Evolutionary conservation across 2,888 invertebrate species (phyloP).

Genomic region (Ecdyonurus torrentis): DNA sequence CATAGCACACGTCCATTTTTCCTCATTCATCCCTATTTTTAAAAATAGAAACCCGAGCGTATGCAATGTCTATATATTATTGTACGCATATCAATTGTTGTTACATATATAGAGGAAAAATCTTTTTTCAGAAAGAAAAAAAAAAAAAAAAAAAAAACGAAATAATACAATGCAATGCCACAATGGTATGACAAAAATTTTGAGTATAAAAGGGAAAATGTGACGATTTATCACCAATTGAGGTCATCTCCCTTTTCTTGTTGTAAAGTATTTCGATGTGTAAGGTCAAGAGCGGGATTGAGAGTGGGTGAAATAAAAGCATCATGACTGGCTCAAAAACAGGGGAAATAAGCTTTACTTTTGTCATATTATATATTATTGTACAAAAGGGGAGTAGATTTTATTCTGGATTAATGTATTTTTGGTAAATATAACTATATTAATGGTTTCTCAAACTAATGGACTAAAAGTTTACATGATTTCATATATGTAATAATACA

Average conservation of each 20-base stretch:
- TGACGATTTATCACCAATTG: background rate
- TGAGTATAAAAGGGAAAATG: background rate
- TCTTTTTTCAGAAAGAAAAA: too few species aligned
- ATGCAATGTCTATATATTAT: background rate
- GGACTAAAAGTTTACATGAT: too few species aligned
- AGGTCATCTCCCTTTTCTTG: background rate
- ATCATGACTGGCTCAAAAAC: background rate
- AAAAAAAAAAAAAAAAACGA: too few species aligned
- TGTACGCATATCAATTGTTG: background rate
- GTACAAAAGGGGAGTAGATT: too few species aligned
- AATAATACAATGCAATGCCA: too few species aligned
- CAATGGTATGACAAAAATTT: too few species aligned
- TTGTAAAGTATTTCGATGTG: too few species aligned
- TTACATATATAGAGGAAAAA: background rate
- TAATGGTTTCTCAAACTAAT: background rate
- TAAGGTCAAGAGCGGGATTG: background rate
- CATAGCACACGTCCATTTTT: background rate
- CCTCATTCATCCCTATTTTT: too few species aligned
- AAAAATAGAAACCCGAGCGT: background rate
- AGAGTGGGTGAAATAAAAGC: background rate
- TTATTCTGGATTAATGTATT: too few species aligned
- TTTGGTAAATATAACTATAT: background rate
- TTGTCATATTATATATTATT: too few species aligned
- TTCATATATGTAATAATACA: too few species aligned
- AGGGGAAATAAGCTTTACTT: too few species aligned